Percentiles rank a stretch among this genome's conserved stretches.
Conservation (phyloP, 2,888 invertebrate species). For the Zhengitettix transpicula region DNA sequence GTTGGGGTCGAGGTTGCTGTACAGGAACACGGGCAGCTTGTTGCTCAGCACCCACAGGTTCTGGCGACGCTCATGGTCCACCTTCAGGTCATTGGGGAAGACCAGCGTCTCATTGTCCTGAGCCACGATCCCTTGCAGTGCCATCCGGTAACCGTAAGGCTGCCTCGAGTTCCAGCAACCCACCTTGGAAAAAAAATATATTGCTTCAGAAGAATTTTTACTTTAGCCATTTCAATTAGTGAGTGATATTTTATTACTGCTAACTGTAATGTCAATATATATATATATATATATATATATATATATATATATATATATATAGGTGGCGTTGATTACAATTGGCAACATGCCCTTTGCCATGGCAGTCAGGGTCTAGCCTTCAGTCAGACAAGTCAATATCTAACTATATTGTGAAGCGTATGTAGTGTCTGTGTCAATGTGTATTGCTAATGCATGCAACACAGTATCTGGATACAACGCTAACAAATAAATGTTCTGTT, state of each 20-base stretch:
- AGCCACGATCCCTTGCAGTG: constrained; percentile 36
- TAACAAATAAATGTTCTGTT: too few species aligned
- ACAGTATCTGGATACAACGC: too few species aligned
- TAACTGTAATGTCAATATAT: background rate
- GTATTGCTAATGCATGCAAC: too few species aligned
- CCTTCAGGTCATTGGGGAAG: constrained; percentile 66
- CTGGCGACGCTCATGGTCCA: constrained; percentile 50
- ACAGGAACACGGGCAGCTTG: constrained; percentile 54
- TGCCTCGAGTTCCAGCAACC: constrained; percentile 54
- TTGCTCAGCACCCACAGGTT: constrained; percentile 65
- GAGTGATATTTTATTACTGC: background rate
- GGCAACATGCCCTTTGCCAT: too few species aligned
- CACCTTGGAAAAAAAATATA: constrained; percentile 18
- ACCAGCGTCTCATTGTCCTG: constrained; percentile 43
- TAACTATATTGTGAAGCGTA: too few species aligned
- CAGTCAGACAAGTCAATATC: too few species aligned
- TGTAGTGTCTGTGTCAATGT: too few species aligned
- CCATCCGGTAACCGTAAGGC: constrained; percentile 20
- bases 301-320: background rate
- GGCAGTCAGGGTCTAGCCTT: too few species aligned
- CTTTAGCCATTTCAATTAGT: background rate
- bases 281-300: background rate
- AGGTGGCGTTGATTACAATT: too few species aligned
- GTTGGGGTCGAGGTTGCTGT: constrained; percentile 38
- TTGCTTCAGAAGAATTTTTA: background rate